Base-by-base conservation (phyloP, 2,113 vertebrate genomes). In the Genyomyrus donnyi region DNA sequence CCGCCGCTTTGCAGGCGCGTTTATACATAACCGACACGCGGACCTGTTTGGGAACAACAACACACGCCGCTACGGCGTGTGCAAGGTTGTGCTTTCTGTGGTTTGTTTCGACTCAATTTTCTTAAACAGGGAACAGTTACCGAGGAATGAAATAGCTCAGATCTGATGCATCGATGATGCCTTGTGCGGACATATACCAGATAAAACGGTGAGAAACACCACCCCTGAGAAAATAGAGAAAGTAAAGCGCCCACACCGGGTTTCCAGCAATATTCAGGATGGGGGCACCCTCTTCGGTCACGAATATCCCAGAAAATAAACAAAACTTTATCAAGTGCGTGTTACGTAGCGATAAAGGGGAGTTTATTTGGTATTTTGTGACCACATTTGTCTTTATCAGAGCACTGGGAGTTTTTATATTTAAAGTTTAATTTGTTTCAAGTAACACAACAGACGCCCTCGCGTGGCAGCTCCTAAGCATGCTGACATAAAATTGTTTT, bases 41-140 rank as follows among this genome's bases (percentile, higher is more conserved):
- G 97, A 97, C 97, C 96, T 93, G 91, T 95, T 96, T 97, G 97
- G 94, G 95, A 96, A 96, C 96, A 97, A 96, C 95, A 97, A 97
- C 96, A 97, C 93, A 87, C 90, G 90, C 88, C 21, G 88, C 88
- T 49, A 88, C n/a, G 90, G 93, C 93, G 91, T 89, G 92, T 93
- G 92, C 58, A 88, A 89, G 94, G 93, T 94, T 96, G 96, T 96
- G 97, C 93, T 96, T 96, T 91, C 94, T 93, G 91, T 19, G 89
- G 91, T 89, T 90, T 93, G 90, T 95, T 95, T 90, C 84, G 15
- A 5, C 90, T 42, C 19, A 19, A 6, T 90, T 93, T 90, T 88
- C 50, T 70, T 53, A 35, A 70, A 13, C 31, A 7, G 45, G 56
- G 13, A 4, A 6, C 21, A 3, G 21, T 50, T 35, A 56, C 17